Base-by-base conservation (phyloP, 2,888 invertebrate species). In the Morinoia aosen region DNA sequence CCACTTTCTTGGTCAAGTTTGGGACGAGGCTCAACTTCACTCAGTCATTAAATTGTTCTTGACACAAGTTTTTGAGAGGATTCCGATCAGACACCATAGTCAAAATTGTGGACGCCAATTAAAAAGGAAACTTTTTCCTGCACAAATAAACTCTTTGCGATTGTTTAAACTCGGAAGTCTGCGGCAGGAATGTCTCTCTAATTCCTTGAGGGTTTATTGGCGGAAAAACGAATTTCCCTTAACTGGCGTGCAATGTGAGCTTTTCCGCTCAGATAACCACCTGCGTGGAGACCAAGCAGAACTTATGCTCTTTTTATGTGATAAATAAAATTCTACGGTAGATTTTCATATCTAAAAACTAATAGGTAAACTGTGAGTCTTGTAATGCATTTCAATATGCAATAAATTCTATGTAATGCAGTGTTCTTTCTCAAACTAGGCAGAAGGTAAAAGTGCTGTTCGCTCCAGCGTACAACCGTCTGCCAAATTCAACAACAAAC, bases 1-100 rank as follows among this genome's bases (percentile, higher is more conserved):
- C 93, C 57, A 93, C 93, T 93, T 57, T 93, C 93, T 93, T 93
- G 57, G 48, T 93, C 93, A 93, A 93, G 93, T 93, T 93, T 93
- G 93, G 58, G n/a, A 48, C 93, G 57, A 57, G 39, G 93, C 93
- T 93, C 93, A 57, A 48, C 57, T 93, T 93, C 33, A 33, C 93
- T 39, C 57, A 39, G 48, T 93, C 93, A 93, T 90, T 48, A 90
- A 90, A 39, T 90, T 90, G 90, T 90, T 90, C 90, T 76, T 76
- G 76, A 25, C 76, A 25, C 25, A 76, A 76, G 76, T 76, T 76
- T 76, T 76, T 76, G 76, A 76, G 76, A 25, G 76, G 76, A 76
- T 76, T 33, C 76, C 33, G 76, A 76, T 76, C 76, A 33, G 76
- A 19, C 76, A 76, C 76, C 76, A 16, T 76, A 76, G 76, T 76